Evolutionary conservation across 2,888 invertebrate genomes (phyloP), one percentile per base, ranked within the genome.

Genomic region (Pristionchus maxplancki): DNA sequence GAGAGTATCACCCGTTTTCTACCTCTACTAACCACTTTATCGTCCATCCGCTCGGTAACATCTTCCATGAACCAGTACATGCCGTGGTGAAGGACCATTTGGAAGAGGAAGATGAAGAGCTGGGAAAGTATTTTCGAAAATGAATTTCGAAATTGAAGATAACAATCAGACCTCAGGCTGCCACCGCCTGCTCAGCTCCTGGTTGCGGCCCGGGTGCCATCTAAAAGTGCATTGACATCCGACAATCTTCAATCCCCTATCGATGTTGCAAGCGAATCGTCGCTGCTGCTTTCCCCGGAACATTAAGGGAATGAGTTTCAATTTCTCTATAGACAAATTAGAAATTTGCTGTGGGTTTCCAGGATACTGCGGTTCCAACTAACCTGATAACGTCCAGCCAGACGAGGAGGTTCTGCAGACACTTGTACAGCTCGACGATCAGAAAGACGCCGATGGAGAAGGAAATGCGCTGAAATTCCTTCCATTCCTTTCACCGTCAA

Each of bases 381-480:
- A 1, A 78, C 44, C 78, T 78, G 78, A 78, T 28, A 2, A 78
- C 78, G 44, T 78, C 78, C 0, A 78, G 44, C 78, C 78, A 78
- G 28, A 78, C 28, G 15, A 78, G 78, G 24, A 78, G 78, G 28
- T 78, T 78, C 78, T 78, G 78, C 44, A 78, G 78, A 2, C 78
- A 40, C 44, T 78, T 78, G 78, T 78, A 78, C 78, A 78, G 78
- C 28, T 78, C 78, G 28, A 78, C 78, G 78, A 78, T 48, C 44
- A 78, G 24, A 28, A 78, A 78, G 1, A 78, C 78, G 44, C 78
- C 78, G 78, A 78, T 48, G 13, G 78, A 78, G 78, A 78, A 78
- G n/a, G 78, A 78, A 13, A 78, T 78, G 20, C 78, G 44, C 78
- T 78, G 1, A 11, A 78, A 48, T 64, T 53, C 20, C 53, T 20